These are phyloP conservation scores for Lobophora halterata DNA, from an alignment of 2,888 invertebrate genomes.

Conservation along the genomic window DNA sequence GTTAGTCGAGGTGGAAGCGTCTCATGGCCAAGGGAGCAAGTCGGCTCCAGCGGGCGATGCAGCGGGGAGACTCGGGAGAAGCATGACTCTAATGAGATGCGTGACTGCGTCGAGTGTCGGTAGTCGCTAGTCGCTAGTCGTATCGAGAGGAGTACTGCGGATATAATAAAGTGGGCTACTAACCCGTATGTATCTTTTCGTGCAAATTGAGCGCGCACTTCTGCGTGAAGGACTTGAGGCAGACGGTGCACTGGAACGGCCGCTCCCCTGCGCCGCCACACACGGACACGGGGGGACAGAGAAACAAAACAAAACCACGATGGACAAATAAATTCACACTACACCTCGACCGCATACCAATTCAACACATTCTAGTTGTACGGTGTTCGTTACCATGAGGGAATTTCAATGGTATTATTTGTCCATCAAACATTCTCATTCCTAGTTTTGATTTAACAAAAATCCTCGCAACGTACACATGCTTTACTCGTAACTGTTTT, in stretches of 20 bases:
- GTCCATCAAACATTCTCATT: slow-evolving; percentile 76
- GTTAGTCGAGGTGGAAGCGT: slow-evolving; percentile 61
- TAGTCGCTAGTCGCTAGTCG: slow-evolving; percentile 64
- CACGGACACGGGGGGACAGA: slow-evolving; percentile 73
- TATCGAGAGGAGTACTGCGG: slow-evolving; percentile 63
- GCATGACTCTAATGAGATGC: slow-evolving; percentile 75
- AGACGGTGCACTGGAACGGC: slow-evolving; percentile 83
- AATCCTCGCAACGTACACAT: slow-evolving; percentile 78
- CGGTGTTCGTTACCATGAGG: slow-evolving; percentile 64
- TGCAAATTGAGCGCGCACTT: slow-evolving; percentile 83
- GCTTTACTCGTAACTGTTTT: slow-evolving; percentile 71
- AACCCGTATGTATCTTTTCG: slow-evolving; percentile 83
- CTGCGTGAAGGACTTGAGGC: slow-evolving; percentile 83
- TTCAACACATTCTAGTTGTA: slow-evolving; percentile 23
- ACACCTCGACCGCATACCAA: slow-evolving; percentile 40
- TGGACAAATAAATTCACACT: slow-evolving; percentile 72
- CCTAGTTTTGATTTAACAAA: slow-evolving; percentile 64
- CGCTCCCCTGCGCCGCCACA: slow-evolving; percentile 79
- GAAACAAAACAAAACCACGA: slow-evolving; percentile 81
- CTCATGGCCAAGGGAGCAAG: slow-evolving; percentile 60
- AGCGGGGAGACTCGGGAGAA: slow-evolving; percentile 74
- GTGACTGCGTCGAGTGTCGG: slow-evolving; percentile 58
- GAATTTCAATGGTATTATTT: slow-evolving; percentile 68
- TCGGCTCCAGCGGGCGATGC: slow-evolving; percentile 71
- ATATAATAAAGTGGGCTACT: slow-evolving; percentile 79